A percentile compares a stretch with the other conserved stretches of the same genome.
Evolutionary conservation across 2,888 invertebrate genomes (phyloP).

Genomic region (Andricus quercusramuli): DNA sequence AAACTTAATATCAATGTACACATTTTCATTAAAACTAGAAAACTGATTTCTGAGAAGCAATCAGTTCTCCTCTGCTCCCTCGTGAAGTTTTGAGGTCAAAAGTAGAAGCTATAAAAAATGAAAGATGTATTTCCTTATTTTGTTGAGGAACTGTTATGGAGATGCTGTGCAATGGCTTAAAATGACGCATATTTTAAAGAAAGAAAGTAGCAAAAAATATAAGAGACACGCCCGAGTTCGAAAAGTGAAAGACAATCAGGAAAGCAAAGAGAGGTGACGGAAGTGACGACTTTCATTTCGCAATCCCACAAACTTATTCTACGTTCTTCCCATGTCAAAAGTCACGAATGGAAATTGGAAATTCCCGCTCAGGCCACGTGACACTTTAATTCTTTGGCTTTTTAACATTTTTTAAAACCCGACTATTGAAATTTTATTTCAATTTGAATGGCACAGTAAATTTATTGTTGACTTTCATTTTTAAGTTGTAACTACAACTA

Average conservation of each 20-base stretch:
- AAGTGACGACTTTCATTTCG: constrained; percentile 57
- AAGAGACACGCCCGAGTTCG: background rate
- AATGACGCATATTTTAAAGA: background rate
- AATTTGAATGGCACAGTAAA: background rate
- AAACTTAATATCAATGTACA: constrained; percentile 8
- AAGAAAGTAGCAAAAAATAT: constrained; percentile 16
- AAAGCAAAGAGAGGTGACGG: constrained; percentile 44
- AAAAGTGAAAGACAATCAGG: constrained; percentile 16
- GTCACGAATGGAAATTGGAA: background rate
- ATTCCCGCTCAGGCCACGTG: background rate
- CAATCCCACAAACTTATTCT: constrained; percentile 15
- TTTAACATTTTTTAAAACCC: background rate
- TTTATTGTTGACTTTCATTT: background rate
- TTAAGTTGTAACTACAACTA: background rate
- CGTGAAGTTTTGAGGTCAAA: no score
- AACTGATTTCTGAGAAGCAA: background rate
- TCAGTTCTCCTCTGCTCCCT: background rate
- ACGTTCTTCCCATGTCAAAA: background rate
- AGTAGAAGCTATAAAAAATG: no score
- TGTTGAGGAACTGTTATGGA: background rate
- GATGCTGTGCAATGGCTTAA: background rate
- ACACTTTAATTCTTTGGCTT: background rate
- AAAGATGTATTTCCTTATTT: no score
- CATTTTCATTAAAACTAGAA: background rate
- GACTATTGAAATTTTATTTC: background rate